Evolutionary conservation across 2,113 vertebrate genomes (phyloP), one percentile per base, ranked within the genome.

Genomic region (Todiramphus chloris): DNA sequence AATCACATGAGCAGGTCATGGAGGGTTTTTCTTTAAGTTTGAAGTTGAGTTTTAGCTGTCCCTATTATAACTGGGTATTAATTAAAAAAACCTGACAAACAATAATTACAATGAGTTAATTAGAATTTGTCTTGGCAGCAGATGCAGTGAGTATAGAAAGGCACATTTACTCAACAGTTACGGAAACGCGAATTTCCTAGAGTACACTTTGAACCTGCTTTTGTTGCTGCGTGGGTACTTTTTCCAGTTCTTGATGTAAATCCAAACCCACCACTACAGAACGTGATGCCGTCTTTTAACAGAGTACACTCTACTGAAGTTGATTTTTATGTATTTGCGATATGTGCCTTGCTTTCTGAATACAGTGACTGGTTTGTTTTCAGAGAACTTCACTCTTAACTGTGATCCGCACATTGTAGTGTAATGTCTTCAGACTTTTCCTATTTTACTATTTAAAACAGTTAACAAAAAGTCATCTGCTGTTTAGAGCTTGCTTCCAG

Each of bases 11-110:
- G 46, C 53, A 31, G 63, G 83, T 83, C 83, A 82, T 41, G 30
- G 44, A 56, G 56, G 43, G 82, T 16, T 95, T 62, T 93, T 77
- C 77, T 55, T 87, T 76, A 59, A 93, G 35, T 89, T 93, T 7
- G 11, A 63, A 95, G 60, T 58, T 94, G 75, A 96, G 48, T 64
- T 53, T 69, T 82, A 85, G 37, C 62, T 64, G 39, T 67, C 89
- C 96, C 51, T n/a, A 62, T 97, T 96, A 51, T 92, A 63, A 86
- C n/a, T 66, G 83, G 18, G 50, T 67, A 76, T 74, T 96, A 59
- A 95, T 95, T 97, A 78, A 51, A 53, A 68, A 86, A 96, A 72
- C n/a, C n/a, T 88, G 78, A 95, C 78, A 84, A 89, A 74, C 43
- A 77, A 64, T 93, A 75, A 63, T 88, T 96, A 89, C 24, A 94